phyloP scores from a whole-genome alignment of 1,140 invertebrate genomes.

The Zeugodacus cucurbitae region DNA sequence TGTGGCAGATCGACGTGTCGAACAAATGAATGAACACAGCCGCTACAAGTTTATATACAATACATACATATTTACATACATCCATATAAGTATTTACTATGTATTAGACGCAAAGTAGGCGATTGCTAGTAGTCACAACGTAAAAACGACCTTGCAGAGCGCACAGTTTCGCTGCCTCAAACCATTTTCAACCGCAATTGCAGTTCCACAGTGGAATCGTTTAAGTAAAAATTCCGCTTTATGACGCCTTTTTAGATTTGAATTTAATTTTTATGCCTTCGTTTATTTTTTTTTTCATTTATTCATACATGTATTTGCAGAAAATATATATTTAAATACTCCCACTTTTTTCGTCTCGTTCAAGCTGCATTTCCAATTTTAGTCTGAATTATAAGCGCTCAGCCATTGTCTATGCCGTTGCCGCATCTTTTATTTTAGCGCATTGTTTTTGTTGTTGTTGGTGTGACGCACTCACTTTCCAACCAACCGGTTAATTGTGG shows the following conservation, averaged over 20 bases:
- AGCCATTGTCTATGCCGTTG: neutral
- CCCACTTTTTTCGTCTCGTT: neutral
- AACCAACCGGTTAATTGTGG: neutral
- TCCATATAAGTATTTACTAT: too few species aligned
- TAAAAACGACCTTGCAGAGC: too few species aligned
- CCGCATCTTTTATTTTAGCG: neutral
- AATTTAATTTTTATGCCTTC: neutral
- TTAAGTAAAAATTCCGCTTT: neutral
- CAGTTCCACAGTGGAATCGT: too few species aligned
- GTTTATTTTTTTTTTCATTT: neutral
- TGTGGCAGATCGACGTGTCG: neutral
- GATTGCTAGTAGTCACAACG: too few species aligned
- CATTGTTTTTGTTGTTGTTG: neutral
- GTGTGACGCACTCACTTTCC: slow-evolving; percentile 12
- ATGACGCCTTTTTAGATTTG: neutral
- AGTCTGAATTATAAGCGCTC: neutral
- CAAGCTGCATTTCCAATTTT: slow-evolving; percentile 13
- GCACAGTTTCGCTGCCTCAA: neutral
- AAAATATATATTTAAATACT: neutral
- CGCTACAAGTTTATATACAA: neutral
- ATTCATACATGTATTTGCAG: neutral
- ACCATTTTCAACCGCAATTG: neutral
- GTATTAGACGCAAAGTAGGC: too few species aligned
- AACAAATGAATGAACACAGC: neutral
- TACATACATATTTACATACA: neutral